Evolutionary conservation across 2,888 invertebrate species (phyloP).

Genomic region (Druceiella hillmani): DNA sequence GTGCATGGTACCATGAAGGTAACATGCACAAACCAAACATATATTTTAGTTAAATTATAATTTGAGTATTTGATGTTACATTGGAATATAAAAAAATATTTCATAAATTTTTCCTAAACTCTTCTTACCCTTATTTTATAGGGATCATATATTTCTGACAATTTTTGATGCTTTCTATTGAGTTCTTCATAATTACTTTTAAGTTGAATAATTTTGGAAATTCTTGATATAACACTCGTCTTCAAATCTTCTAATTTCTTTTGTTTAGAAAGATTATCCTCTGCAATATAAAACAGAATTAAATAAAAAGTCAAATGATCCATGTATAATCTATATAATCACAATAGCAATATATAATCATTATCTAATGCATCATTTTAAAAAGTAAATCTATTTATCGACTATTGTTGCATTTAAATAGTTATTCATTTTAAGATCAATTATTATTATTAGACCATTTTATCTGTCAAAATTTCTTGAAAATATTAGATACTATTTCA

Average conservation of each 20-base stretch:
- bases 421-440: no score
- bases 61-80: neutral
- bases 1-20: no score
- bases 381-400: no score
- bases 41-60: no score
- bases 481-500: no score
- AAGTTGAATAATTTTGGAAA: slow-evolving; percentile 62
- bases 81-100: neutral
- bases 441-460: no score
- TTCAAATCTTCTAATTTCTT: slow-evolving; percentile 53
- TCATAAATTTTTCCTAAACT: slow-evolving; percentile 12
- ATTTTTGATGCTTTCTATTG: slow-evolving; percentile 62
- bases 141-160: slow-evolving; percentile 69
- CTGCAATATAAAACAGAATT: slow-evolving; percentile 35
- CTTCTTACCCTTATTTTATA: slow-evolving; percentile 59
- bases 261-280: slow-evolving; percentile 63
- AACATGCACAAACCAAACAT: no score
- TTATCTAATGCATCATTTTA: no score
- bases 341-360: neutral
- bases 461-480: no score
- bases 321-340: neutral
- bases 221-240: slow-evolving; percentile 56
- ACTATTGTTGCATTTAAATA: no score
- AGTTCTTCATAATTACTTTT: slow-evolving; percentile 66
- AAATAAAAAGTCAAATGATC: slow-evolving; percentile 11